A percentile compares a stretch with the other conserved stretches of the same genome.
phyloP scores from a whole-genome alignment of 2,888 invertebrate species.

The Drosophila seclusa region DNA sequence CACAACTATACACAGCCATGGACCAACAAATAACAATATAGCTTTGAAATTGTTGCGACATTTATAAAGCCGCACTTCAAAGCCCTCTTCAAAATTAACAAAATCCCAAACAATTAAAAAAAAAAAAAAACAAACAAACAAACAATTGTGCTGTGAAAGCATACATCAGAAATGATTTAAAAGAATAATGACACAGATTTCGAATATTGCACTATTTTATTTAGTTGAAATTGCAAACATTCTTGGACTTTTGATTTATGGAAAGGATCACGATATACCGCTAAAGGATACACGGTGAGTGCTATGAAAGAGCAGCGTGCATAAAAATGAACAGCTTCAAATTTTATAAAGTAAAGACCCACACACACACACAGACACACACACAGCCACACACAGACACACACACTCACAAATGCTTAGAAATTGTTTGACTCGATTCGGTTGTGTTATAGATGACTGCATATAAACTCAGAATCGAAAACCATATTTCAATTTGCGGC shows the following conservation, averaged over 20 bases:
- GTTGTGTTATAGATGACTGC: constrained; percentile 76
- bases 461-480: constrained; percentile 80
- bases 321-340: constrained; percentile 66
- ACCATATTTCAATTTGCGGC: constrained; percentile 81
- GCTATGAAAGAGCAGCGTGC: constrained; percentile 24
- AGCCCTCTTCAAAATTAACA: constrained; percentile 22
- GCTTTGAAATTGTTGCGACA: constrained; percentile 10
- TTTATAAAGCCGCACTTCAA: constrained; percentile 18
- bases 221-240: constrained; percentile 5
- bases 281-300: not conserved
- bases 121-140: not conserved
- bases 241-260: not conserved
- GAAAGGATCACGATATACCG: not conserved
- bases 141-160: not conserved
- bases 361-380: constrained; percentile 23
- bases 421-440: constrained; percentile 50
- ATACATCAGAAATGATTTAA: not conserved
- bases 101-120: not conserved
- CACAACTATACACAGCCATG: constrained; percentile 45
- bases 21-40: constrained; percentile 27
- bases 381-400: constrained; percentile 16
- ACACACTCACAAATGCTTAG: constrained; percentile 12
- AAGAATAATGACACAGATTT: not conserved
- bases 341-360: constrained; percentile 69
- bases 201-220: not conserved